These are phyloP conservation scores for Perodicticus potto DNA, from an alignment of 2,797 vertebrate species.

Conservation along the genomic window DNA sequence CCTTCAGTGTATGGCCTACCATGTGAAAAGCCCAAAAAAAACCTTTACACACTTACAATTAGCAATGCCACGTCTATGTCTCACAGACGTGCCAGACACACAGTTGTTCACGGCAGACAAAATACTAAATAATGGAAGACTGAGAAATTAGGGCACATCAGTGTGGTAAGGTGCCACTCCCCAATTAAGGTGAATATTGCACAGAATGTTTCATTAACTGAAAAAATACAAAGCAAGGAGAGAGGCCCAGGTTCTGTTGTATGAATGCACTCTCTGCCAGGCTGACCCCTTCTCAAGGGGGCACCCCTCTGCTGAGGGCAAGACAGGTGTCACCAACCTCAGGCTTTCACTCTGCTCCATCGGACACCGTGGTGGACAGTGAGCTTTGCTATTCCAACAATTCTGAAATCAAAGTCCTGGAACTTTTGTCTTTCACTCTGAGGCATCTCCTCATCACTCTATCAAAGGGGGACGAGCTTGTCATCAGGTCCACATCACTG, in stretches of 20 bases:
- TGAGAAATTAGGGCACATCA: background rate
- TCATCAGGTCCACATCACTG: background rate
- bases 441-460: background rate
- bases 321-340: background rate
- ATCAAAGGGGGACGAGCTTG: background rate
- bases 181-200: background rate
- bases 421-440: background rate
- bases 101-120: background rate
- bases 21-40: background rate
- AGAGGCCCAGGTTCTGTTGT: background rate
- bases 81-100: background rate
- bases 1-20: background rate
- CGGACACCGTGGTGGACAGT: background rate
- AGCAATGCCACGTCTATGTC: background rate
- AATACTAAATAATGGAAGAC: background rate
- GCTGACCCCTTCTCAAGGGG: background rate
- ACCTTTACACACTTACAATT: background rate
- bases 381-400: background rate
- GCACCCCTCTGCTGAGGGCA: background rate
- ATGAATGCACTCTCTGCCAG: background rate
- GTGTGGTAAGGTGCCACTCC: background rate
- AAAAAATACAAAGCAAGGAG: background rate
- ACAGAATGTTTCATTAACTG: background rate
- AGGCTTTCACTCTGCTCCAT: background rate
- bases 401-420: background rate